Evolutionary conservation across 2,888 invertebrate species (phyloP).

Genomic region (Petrolisthes manimaculis): DNA sequence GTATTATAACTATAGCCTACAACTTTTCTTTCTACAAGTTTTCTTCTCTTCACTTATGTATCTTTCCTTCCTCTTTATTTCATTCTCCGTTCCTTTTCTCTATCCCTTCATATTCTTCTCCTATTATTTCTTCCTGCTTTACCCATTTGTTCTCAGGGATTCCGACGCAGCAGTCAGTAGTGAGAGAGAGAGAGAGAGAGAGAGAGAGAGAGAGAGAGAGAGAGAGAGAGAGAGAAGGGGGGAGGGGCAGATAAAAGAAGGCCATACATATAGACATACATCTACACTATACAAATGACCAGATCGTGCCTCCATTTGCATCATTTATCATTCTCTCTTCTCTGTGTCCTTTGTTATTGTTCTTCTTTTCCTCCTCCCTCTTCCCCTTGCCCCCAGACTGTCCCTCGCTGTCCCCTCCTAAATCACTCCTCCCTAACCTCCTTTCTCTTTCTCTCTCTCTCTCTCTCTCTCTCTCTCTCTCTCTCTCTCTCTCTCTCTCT

Average conservation of each 20-base stretch:
- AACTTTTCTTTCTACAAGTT: too few relatives aligned
- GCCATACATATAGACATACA: not conserved
- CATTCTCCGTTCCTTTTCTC: not conserved
- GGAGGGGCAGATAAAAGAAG: not conserved
- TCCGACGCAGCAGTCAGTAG: not conserved
- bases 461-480: not conserved
- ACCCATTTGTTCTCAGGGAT: not conserved
- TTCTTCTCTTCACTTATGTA: too few relatives aligned
- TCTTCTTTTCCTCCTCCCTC: not conserved
- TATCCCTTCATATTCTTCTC: not conserved
- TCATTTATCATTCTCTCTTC: not conserved
- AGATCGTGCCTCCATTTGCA: too few relatives aligned
- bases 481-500: not conserved
- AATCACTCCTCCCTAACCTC: not conserved
- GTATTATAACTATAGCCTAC: too few relatives aligned
- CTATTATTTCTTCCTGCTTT: not conserved
- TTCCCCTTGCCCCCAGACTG: not conserved
- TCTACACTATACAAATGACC: not conserved
- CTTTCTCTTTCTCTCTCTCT: not conserved
- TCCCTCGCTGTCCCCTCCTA: too few relatives aligned
- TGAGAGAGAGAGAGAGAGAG: constrained; percentile 15
- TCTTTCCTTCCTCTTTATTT: not conserved
- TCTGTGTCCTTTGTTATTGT: not conserved
- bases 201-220: constrained; percentile 26
- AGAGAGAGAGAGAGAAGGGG: not conserved